A percentile compares a stretch with the other conserved stretches of the same genome.
Evolutionary conservation across 2,113 vertebrate genomes (phyloP).

Genomic region (Leucopsar rothschildi): DNA sequence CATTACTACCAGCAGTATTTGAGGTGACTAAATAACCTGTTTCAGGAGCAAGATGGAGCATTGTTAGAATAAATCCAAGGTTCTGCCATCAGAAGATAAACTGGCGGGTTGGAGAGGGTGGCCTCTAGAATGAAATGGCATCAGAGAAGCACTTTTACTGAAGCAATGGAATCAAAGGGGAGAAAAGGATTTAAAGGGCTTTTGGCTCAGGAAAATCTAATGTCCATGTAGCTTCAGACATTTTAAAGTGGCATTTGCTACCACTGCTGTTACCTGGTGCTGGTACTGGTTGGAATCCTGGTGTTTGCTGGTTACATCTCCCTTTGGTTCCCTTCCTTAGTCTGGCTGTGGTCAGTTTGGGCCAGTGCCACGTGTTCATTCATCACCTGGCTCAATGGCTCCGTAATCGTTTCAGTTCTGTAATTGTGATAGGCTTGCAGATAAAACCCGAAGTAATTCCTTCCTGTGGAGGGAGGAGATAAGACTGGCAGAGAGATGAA

Average conservation of each 20-base stretch:
- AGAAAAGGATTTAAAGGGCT: background rate
- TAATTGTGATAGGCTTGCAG: background rate
- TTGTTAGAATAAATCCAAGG: background rate
- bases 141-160: background rate
- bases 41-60: background rate
- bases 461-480: background rate
- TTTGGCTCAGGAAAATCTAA: background rate
- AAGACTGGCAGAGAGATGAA: background rate
- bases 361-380: background rate
- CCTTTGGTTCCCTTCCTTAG: background rate
- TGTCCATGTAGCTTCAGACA: fast-evolving
- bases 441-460: background rate
- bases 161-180: background rate
- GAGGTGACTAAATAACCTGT: background rate
- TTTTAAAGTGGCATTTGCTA: background rate
- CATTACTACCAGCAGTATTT: background rate
- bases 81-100: background rate
- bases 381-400: background rate
- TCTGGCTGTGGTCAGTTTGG: background rate
- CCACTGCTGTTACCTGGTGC: background rate
- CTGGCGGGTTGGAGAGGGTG: fast-evolving
- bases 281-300: background rate
- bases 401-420: background rate
- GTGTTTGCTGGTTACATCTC: background rate
- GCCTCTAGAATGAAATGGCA: background rate